Conservation (phyloP, 2,113 vertebrate genomes). For the Cebidichthys violaceus region DNA sequence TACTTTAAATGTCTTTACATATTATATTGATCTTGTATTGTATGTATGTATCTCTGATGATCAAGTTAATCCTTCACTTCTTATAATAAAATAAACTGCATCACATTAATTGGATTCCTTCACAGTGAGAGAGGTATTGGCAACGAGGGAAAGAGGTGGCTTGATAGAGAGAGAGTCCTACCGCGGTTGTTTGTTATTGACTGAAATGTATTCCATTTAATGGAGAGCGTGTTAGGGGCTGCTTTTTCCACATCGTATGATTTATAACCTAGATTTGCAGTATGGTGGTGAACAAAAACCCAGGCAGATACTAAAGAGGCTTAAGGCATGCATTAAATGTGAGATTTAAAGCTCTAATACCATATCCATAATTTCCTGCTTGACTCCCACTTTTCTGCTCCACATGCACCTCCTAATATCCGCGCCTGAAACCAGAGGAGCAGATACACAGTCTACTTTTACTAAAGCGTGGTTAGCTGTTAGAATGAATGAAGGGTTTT, state of each 20-base stretch:
- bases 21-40: not conserved
- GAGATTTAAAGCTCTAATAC: conserved; percentile 36
- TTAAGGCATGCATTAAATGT: conserved; percentile 57
- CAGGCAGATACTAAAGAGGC: conserved; percentile 59
- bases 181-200: conserved; percentile 49
- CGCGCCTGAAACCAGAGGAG: not conserved
- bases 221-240: conserved; percentile 53
- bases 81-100: not conserved
- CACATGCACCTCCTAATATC: not conserved
- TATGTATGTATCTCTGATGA: not conserved
- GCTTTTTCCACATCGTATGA: conserved; percentile 66
- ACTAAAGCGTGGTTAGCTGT: not conserved
- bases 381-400: not conserved
- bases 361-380: conserved; percentile 34
- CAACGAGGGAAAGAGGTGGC: not conserved
- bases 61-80: conserved; percentile 3
- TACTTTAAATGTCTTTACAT: not conserved
- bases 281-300: conserved; percentile 27
- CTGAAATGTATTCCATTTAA: conserved; percentile 62
- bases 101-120: conserved; percentile 8
- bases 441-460: not conserved
- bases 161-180: not conserved
- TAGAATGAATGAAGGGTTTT: not conserved
- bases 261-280: conserved; percentile 63
- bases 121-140: not conserved